A percentile compares a stretch with the other conserved stretches of the same genome.
phyloP scores from a whole-genome alignment of 2,888 invertebrate genomes.

The Mythimna lalbum region DNA sequence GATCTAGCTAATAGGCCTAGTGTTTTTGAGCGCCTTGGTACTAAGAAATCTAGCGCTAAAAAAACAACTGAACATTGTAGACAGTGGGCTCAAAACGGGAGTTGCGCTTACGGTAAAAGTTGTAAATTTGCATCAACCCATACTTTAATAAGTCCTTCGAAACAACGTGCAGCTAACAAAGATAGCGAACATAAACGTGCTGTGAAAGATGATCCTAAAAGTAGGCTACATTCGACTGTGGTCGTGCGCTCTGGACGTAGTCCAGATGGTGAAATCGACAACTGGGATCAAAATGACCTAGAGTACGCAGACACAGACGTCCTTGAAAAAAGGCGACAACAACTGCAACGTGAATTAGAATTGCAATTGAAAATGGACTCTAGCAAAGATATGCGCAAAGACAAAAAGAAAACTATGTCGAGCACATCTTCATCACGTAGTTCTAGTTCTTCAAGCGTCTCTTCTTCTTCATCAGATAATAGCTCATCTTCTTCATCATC shows the following conservation, averaged over 20 bases:
- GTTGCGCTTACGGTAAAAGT: conserved; percentile 94
- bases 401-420: conserved; percentile 92
- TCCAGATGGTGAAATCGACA: conserved; percentile 93
- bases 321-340: conserved; percentile 93
- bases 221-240: conserved; percentile 92
- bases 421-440: conserved; percentile 93
- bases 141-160: conserved; percentile 94
- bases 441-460: conserved; percentile 92
- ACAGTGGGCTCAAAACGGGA: conserved; percentile 95
- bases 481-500: conserved; percentile 92
- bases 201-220: conserved; percentile 92
- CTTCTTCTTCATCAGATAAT: conserved; percentile 92
- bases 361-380: conserved; percentile 94
- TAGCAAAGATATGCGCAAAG: conserved; percentile 92
- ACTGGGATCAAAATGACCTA: conserved; percentile 95
- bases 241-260: conserved; percentile 91
- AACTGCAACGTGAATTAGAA: conserved; percentile 94
- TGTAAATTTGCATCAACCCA: conserved; percentile 95
- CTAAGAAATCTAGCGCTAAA: conserved; percentile 92
- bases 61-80: conserved; percentile 93
- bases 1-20: conserved; percentile 93
- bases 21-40: conserved; percentile 96
- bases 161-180: conserved; percentile 93
- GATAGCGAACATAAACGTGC: conserved; percentile 90
- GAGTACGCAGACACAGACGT: conserved; percentile 96